Base-by-base conservation (phyloP, 2,797 vertebrate genomes). In the Champsocephalus esox region DNA sequence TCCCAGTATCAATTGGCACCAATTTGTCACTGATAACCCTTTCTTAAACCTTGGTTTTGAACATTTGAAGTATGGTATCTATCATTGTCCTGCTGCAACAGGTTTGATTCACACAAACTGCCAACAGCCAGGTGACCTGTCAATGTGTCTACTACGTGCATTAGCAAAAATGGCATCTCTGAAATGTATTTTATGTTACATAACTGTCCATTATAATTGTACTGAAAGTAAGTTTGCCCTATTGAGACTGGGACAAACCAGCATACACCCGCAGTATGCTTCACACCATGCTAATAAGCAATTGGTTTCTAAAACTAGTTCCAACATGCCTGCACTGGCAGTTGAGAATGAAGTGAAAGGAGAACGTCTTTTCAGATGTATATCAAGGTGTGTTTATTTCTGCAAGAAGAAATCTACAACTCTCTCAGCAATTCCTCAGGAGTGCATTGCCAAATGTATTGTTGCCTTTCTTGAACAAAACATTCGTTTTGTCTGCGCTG, bases 241-340 rank as follows among this genome's bases (percentile, higher is more conserved):
- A 32, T 45, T 50, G 16, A 61, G 13, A 48, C 43, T 34, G 34
- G 11, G 4, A 50, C 12, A 49, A 50, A 9, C 16, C 62, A 17
- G 5, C 16, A 12, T 4, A 0, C 2, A 44, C 32, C 2, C 3
- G 24, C 0, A 0, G 56, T 28, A 71, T 75, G 74, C 86, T 24
- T 73, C 66, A 77, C 9, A 13, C 41, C 14, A 73, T 67, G 11
- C 34, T 7, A 38, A 38, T 6, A 38, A 77, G 34, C 64, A 63
- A 82, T 68, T 69, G 55, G 60, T 58, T 48, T 24, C 7, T 9
- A 9, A 43, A 38, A 38, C 34, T 38, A 7, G 8, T 38, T 38
- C 13, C 57, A 73, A 81, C 82, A 81, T 54, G 67, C 61, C 70
- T 28, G 21, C 66, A 75, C 32, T 72, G 54, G 75, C 9, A 3